Conservation (phyloP, 1,140 invertebrate genomes). For the Eurosta solidaginis region DNA sequence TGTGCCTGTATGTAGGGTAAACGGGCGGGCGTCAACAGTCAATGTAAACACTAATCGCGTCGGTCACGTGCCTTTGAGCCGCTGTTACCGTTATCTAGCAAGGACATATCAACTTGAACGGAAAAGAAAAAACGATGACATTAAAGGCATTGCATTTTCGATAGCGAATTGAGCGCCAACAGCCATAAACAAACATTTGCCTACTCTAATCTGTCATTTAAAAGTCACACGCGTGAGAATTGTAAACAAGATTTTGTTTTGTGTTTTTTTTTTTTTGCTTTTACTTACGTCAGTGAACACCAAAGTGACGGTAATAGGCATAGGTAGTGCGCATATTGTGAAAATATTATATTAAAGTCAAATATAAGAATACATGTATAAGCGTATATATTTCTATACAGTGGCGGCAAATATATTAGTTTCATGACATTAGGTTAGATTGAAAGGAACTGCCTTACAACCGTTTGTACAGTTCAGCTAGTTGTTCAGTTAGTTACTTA, state of each 20-base stretch:
- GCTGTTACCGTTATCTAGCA: slow-evolving; percentile 47
- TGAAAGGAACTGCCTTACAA: no score
- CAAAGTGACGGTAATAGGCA: neutral
- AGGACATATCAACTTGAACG: slow-evolving; percentile 40
- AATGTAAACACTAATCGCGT: slow-evolving; percentile 26
- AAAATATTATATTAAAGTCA: no score
- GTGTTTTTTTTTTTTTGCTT: neutral
- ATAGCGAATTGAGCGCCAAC: slow-evolving; percentile 33
- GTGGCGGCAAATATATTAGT: no score
- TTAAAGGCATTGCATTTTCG: neutral
- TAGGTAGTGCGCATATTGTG: neutral
- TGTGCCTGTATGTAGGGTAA: neutral
- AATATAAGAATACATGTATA: neutral
- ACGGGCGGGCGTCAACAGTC: neutral
- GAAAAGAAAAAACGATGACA: no score
- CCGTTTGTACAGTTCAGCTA: no score
- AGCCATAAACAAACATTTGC: slow-evolving; percentile 54
- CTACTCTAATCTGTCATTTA: slow-evolving; percentile 60
- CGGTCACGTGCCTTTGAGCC: neutral
- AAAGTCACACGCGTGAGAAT: slow-evolving; percentile 60
- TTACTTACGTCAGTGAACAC: neutral
- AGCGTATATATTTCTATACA: neutral
- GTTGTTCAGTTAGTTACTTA: no score
- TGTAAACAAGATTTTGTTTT: slow-evolving; percentile 47
- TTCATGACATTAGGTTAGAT: no score